These are phyloP conservation scores for Drosophila bifasciata DNA, from an alignment of 1,140 invertebrate genomes.

Conservation along the genomic window DNA sequence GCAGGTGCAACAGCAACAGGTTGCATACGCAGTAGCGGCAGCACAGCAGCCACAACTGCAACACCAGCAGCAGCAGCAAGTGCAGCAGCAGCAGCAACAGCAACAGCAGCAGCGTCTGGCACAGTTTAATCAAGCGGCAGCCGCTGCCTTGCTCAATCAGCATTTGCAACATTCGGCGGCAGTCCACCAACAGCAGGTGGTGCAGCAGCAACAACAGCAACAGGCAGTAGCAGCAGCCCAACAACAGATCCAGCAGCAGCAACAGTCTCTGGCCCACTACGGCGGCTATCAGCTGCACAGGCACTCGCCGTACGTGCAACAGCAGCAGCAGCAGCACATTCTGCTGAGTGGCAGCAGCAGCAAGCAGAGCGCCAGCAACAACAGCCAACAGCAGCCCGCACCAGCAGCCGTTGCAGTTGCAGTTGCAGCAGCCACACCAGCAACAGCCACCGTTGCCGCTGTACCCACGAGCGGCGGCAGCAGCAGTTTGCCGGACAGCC, in stretches of 20 bases:
- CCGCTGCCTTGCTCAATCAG: conserved; percentile 52
- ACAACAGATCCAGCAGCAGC: conserved; percentile 27
- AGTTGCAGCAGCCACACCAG: conserved; percentile 37
- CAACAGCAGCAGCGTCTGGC: conserved; percentile 53
- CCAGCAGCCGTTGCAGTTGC: conserved; percentile 28
- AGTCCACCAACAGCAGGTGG: conserved; percentile 51
- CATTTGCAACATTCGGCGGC: conserved; percentile 46
- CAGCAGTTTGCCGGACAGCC: conserved; percentile 63
- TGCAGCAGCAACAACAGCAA: conserved; percentile 60
- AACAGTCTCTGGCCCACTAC: conserved; percentile 59
- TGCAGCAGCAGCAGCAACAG: conserved; percentile 69
- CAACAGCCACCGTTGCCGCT: conserved; percentile 51
- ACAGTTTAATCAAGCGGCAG: conserved; percentile 47
- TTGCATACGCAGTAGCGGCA: conserved; percentile 51
- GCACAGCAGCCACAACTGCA: conserved; percentile 68
- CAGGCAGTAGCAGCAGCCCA: conserved; percentile 53
- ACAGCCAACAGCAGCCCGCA: conserved; percentile 21
- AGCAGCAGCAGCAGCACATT: conserved; percentile 46
- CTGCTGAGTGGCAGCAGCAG: conserved; percentile 51
- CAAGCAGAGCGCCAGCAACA: conserved; percentile 52
- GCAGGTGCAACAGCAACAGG: conserved; percentile 47
- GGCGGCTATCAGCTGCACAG: conserved; percentile 63
- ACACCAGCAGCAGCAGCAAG: conserved; percentile 57
- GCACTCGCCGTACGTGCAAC: conserved; percentile 53
- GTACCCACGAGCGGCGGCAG: conserved; percentile 56